Evolutionary conservation across 2,888 invertebrate genomes (phyloP), one percentile per base, ranked within the genome.

Genomic region (Ormyrus rosae): DNA sequence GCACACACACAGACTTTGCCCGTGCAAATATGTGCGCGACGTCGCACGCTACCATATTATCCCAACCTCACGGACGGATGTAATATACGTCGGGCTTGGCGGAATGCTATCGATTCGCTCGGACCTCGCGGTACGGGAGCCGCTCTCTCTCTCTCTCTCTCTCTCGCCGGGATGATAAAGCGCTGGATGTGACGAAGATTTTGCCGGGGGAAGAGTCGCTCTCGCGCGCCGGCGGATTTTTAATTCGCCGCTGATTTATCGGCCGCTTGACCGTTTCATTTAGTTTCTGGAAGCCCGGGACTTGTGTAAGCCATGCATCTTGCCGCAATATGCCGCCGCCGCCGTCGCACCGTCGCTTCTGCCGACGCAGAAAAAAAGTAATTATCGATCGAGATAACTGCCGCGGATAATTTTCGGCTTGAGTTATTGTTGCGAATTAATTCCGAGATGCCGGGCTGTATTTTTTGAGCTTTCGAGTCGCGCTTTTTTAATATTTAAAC

Each of bases 61-160:
- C 67, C 65, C 48, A 72, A 45, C 63, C 48, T 56, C 45, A 48
- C 48, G 56, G 11, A 60, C 55, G 63, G 58, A 51, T 46, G 63
- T 77, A 64, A 70, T 77, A 53, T 75, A 58, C 75, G 68, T 68
- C 45, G 51, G 13, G 8, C 51, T 48, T 5, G 72, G 82, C 82
- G 69, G 81, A 71, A 77, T 79, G 80, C 77, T 81, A 82, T 84
- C 82, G 78, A 75, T 80, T 80, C 75, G 75, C 65, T 63, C 46
- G 74, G 61, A 58, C 9, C 5, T n/a, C 13, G 46, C n/a, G 58
- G 58, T 10, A 65, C 74, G 34, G 74, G 58, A 74, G 74, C 74
- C 56, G n/a, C 10, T 34, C 51, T 34, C 60, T 19, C 19, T 10
- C 19, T 19, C 19, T 19, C 19, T 19, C 19, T 19, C 19, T 19